Evolutionary conservation across 2,797 vertebrate species (phyloP).

Genomic region (Aselliscus stoliczkanus): DNA sequence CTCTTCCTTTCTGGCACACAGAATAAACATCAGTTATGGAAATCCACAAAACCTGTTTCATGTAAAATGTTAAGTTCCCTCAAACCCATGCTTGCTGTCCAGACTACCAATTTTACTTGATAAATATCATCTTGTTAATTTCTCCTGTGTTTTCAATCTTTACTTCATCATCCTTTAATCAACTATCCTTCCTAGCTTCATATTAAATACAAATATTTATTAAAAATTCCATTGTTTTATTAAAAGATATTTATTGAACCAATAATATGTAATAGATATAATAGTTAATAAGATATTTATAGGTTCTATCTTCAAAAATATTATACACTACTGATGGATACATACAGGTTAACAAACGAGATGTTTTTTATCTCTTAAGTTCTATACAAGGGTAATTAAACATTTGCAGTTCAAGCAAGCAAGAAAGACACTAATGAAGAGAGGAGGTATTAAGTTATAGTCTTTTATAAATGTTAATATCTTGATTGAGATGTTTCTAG

Average conservation of each 20-base stretch:
- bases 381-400: neutral
- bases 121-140: constrained; percentile 44
- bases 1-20: neutral
- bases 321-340: neutral
- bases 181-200: neutral
- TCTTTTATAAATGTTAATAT: neutral
- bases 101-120: neutral
- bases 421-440: neutral
- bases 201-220: neutral
- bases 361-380: neutral
- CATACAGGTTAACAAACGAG: neutral
- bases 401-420: neutral
- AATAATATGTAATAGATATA: neutral
- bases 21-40: neutral
- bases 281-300: neutral
- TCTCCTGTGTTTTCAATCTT: neutral
- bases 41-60: neutral
- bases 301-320: neutral
- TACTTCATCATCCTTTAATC: neutral
- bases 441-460: neutral
- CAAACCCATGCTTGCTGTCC: neutral
- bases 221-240: neutral
- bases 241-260: neutral
- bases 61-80: neutral
- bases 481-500: neutral